These are phyloP conservation scores for Cebidichthys violaceus DNA, from an alignment of 2,113 vertebrate genomes.

Conservation along the genomic window DNA sequence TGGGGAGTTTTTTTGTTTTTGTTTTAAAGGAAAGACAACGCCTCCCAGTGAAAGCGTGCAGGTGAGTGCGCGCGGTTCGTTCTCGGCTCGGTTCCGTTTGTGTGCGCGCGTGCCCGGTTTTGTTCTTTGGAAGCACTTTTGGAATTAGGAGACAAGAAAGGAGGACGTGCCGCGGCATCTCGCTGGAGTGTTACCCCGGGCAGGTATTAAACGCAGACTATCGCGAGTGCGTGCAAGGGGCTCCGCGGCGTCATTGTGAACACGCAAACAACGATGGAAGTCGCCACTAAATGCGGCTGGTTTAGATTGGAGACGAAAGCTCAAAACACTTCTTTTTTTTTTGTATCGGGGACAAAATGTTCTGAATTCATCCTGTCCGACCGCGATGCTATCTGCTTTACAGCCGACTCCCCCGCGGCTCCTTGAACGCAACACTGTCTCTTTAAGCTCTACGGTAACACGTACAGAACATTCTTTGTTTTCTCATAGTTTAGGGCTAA, in stretches of 20 bases:
- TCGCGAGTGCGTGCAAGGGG: neutral
- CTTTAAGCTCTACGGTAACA: too few relatives aligned
- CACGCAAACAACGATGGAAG: neutral
- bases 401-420: neutral
- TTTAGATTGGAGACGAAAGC: neutral
- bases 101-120: neutral
- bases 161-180: slow-evolving; percentile 3
- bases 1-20: slow-evolving; percentile 22
- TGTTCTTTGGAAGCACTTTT: neutral
- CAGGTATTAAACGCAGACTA: neutral
- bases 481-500: neutral
- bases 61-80: slow-evolving; percentile 22
- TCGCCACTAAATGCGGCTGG: fast-evolving
- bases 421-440: too few relatives aligned
- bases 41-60: neutral
- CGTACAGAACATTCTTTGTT: neutral
- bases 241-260: neutral
- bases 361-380: neutral
- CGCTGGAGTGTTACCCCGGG: neutral
- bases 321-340: neutral
- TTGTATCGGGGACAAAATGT: slow-evolving; percentile 33
- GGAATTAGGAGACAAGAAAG: neutral
- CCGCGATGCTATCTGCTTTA: too few relatives aligned
- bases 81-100: neutral
- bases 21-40: too few relatives aligned